These are phyloP conservation scores for Alviniconcha strummeri DNA, from an alignment of 2,888 invertebrate genomes.

Conservation along the genomic window DNA sequence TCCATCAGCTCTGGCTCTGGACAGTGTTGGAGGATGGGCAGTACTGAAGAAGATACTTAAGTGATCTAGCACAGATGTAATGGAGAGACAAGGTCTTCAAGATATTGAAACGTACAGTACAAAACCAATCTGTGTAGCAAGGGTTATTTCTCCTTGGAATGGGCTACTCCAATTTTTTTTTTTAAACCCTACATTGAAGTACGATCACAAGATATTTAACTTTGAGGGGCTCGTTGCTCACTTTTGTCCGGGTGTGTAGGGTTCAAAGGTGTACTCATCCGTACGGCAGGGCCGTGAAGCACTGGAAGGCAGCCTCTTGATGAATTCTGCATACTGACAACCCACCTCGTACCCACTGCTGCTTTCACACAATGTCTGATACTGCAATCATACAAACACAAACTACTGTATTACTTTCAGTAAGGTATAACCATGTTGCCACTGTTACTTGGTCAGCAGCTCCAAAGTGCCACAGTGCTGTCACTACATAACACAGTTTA, in stretches of 20 bases:
- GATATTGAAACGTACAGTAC: too few relatives aligned
- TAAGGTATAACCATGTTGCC: too few relatives aligned
- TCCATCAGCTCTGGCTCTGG: too few relatives aligned
- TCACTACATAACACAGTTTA: too few relatives aligned
- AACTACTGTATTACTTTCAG: not conserved
- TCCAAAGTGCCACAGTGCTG: too few relatives aligned
- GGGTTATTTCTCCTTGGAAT: not conserved
- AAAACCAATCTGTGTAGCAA: not conserved
- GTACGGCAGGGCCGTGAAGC: slow-evolving; percentile 45
- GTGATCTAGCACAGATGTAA: too few relatives aligned
- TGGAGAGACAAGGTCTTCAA: too few relatives aligned
- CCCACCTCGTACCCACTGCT: slow-evolving; percentile 77
- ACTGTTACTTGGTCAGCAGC: too few relatives aligned
- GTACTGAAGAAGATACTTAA: too few relatives aligned
- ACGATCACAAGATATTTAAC: not conserved
- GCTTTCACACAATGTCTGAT: slow-evolving; percentile 75
- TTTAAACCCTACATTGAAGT: not conserved
- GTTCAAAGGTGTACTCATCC: slow-evolving; percentile 72
- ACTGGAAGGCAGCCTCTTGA: slow-evolving; percentile 73
- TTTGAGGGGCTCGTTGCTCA: slow-evolving; percentile 28
- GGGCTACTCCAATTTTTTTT: not conserved
- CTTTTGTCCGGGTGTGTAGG: slow-evolving; percentile 60
- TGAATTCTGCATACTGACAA: slow-evolving; percentile 76
- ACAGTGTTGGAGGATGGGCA: too few relatives aligned
- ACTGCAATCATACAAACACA: slow-evolving; percentile 61